Base-by-base conservation (phyloP, 2,113 vertebrate species). In the Myanophis thanlyinensis region DNA sequence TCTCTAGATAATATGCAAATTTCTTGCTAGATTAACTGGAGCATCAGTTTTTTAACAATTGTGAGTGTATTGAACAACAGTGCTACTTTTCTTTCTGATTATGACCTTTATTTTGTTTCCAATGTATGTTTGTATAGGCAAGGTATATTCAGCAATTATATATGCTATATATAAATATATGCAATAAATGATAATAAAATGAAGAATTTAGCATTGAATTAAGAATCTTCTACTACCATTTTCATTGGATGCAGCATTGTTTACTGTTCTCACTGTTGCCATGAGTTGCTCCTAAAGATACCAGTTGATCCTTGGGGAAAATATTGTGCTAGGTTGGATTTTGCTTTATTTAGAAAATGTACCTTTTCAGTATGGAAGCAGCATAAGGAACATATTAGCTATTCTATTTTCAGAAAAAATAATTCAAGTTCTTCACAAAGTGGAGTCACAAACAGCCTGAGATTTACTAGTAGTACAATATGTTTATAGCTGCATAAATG, bases 321-420 rank as follows among this genome's bases (percentile, higher is more conserved):
- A 85, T 85, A 6, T 5, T 56, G 48, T 85, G 73, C 88, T 85
- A 85, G 44, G 44, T 56, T 85, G 84, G n/a, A 89, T 90, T 90
- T 90, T 93, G 53, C 87, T 92, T 92, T 92, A 89, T 92, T 92
- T 92, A 89, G 88, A 92, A 92, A 92, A 27, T 85, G 91, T 89
- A 48, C 46, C 30, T 48, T 56, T 53, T 92, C 84, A 85, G 44
- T 85, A 54, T 92, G 67, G 30, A 85, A 92, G 85, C 35, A 25
- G 22, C 51, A 90, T 86, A 51, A 86, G 73, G 44, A 30, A 86
- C 46, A 86, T 8, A 86, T 90, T 85, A 62, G 49, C 40, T 53
- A 51, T 27, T 59, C 52, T 56, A 46, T 56, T 89, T 84, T 40
- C 87, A 52, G 25, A 1, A 7, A 54, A 85, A 49, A 85, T 20